These are phyloP conservation scores for Sebastes oblongus DNA, from an alignment of 2,797 vertebrate species.

Conservation along the genomic window DNA sequence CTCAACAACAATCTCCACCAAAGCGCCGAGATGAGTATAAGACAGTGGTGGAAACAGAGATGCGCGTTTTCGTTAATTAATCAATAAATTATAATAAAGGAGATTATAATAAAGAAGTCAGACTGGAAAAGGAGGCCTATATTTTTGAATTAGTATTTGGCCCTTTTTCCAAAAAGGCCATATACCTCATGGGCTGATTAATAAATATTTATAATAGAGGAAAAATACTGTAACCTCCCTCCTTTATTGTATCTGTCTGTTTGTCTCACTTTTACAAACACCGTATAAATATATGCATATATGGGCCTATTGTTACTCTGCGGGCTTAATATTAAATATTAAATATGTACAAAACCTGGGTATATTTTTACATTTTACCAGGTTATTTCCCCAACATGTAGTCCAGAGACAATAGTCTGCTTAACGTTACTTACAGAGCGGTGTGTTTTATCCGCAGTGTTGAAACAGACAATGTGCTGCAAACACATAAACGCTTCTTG, in stretches of 20 bases:
- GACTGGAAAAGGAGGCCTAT: neutral
- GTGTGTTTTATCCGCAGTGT: neutral
- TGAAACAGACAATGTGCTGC: constrained; percentile 3
- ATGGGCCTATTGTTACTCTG: neutral
- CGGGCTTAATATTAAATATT: neutral
- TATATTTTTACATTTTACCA: neutral
- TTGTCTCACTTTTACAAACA: neutral
- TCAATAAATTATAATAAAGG: neutral
- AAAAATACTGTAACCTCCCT: neutral
- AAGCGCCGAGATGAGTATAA: neutral
- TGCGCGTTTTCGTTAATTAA: neutral
- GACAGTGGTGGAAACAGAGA: neutral
- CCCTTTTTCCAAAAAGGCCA: neutral
- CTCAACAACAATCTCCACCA: neutral
- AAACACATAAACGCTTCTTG: constrained; percentile 1
- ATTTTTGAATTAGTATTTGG: neutral
- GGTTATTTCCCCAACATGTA: neutral
- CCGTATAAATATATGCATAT: too few species aligned
- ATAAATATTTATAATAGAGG: neutral
- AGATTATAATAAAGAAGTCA: neutral
- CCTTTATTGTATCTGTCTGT: neutral
- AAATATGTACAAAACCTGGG: neutral
- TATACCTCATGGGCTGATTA: neutral
- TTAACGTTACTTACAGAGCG: neutral
- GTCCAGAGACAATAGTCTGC: neutral